Evolutionary conservation across 2,888 invertebrate species (phyloP).

Genomic region (Hemithea aestivaria): DNA sequence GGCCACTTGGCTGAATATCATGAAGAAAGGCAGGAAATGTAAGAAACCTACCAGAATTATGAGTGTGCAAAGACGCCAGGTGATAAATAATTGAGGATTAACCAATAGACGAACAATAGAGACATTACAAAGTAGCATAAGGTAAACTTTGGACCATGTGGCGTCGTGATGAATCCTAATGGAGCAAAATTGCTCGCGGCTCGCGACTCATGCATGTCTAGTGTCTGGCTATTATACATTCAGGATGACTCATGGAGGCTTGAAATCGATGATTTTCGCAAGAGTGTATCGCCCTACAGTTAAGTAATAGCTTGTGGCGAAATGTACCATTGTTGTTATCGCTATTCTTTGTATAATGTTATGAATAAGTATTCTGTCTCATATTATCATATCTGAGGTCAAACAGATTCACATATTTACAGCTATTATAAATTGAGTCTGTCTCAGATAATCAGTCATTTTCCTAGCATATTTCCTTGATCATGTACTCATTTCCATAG

Average conservation of each 20-base stretch:
- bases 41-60: not conserved
- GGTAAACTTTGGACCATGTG: slow-evolving; percentile 59
- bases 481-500: too few species aligned
- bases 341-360: too few species aligned
- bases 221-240: slow-evolving; percentile 42
- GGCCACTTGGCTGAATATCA: slow-evolving; percentile 10
- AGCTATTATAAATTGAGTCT: too few species aligned
- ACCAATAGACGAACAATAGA: slow-evolving; percentile 67
- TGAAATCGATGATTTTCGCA: slow-evolving; percentile 47
- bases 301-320: not conserved
- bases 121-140: slow-evolving; percentile 68
- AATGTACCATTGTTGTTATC: too few species aligned
- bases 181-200: slow-evolving; percentile 45
- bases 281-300: slow-evolving; percentile 27
- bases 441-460: slow-evolving; percentile 1
- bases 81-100: slow-evolving; percentile 48
- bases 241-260: slow-evolving; percentile 53
- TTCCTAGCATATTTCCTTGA: too few species aligned
- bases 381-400: too few species aligned
- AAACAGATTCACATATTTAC: too few species aligned
- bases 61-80: slow-evolving; percentile 24
- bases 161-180: slow-evolving; percentile 68
- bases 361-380: too few species aligned
- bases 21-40: slow-evolving; percentile 5
- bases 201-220: slow-evolving; percentile 50